Evolutionary conservation across 2,797 vertebrate species (phyloP).

Genomic region (Gadopsis bispinosus): DNA sequence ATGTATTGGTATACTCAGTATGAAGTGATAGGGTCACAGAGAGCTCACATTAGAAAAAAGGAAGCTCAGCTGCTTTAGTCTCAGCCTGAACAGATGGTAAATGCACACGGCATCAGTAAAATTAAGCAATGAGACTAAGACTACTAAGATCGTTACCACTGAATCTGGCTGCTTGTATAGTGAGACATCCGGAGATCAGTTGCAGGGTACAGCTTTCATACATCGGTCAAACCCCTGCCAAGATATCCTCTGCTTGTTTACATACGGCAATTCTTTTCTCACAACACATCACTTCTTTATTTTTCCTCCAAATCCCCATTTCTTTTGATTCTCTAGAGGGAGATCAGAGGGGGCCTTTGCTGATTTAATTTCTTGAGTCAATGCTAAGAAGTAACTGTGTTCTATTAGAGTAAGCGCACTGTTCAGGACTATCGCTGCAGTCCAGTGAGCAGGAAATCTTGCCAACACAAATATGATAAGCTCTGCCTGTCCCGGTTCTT

Average conservation of each 20-base stretch:
- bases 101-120: slow-evolving; percentile 42
- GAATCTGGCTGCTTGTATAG: slow-evolving; percentile 26
- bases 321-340: slow-evolving; percentile 44
- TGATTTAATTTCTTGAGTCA: slow-evolving; percentile 59
- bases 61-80: slow-evolving; percentile 38
- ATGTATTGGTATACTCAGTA: slow-evolving; percentile 30
- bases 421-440: slow-evolving; percentile 60
- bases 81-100: slow-evolving; percentile 51
- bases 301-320: slow-evolving; percentile 36
- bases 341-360: slow-evolving; percentile 43
- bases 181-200: slow-evolving; percentile 30
- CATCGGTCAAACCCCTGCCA: slow-evolving; percentile 29
- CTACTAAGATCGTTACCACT: slow-evolving; percentile 36
- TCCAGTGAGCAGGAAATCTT: slow-evolving; percentile 68
- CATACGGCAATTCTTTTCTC: slow-evolving; percentile 27
- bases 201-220: slow-evolving; percentile 12
- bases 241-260: slow-evolving; percentile 22
- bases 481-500: slow-evolving; percentile 66
- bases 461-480: slow-evolving; percentile 73
- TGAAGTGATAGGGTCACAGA: slow-evolving; percentile 49
- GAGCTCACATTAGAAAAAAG: slow-evolving; percentile 33
- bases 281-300: slow-evolving; percentile 31
- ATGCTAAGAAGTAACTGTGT: slow-evolving; percentile 54
- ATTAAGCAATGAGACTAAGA: slow-evolving; percentile 40
- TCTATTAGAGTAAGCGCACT: slow-evolving; percentile 56